Percentiles rank a stretch among this genome's conserved stretches.
These are phyloP conservation scores for Trilocha varians DNA, from an alignment of 2,888 invertebrate species.

Conservation along the genomic window DNA sequence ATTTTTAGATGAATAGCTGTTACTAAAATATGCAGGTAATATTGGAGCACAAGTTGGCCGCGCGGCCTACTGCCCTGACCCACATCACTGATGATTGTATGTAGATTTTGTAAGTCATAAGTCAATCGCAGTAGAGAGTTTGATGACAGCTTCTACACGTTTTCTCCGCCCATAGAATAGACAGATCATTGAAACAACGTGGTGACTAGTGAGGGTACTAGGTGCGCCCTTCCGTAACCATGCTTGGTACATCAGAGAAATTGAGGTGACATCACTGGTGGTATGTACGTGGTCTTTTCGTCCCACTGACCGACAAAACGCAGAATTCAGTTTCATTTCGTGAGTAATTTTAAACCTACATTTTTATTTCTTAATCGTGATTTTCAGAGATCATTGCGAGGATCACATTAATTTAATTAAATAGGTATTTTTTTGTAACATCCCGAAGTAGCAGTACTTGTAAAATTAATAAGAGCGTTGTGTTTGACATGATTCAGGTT, in stretches of 20 bases:
- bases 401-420: neutral
- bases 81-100: slow-evolving; percentile 65
- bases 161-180: slow-evolving; percentile 55
- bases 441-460: neutral
- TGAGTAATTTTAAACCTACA: neutral
- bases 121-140: slow-evolving; percentile 43
- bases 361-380: too few relatives aligned
- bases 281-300: slow-evolving; percentile 47
- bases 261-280: slow-evolving; percentile 55
- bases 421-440: neutral
- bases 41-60: slow-evolving; percentile 21
- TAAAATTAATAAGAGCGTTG: neutral
- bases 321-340: neutral
- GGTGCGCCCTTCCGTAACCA: slow-evolving; percentile 25
- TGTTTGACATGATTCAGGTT: neutral
- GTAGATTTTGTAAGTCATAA: slow-evolving; percentile 69
- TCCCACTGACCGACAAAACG: slow-evolving; percentile 46
- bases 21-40: neutral
- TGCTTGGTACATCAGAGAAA: slow-evolving; percentile 40
- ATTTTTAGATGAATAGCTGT: neutral
- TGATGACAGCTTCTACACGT: slow-evolving; percentile 63
- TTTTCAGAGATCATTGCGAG: too few relatives aligned
- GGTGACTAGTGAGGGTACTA: too few relatives aligned
- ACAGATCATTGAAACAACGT: slow-evolving; percentile 19
- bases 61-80: slow-evolving; percentile 65